Percentiles rank a stretch among this genome's conserved stretches.
Evolutionary conservation across 2,113 vertebrate genomes (phyloP).

Genomic region (Narcine bancroftii): DNA sequence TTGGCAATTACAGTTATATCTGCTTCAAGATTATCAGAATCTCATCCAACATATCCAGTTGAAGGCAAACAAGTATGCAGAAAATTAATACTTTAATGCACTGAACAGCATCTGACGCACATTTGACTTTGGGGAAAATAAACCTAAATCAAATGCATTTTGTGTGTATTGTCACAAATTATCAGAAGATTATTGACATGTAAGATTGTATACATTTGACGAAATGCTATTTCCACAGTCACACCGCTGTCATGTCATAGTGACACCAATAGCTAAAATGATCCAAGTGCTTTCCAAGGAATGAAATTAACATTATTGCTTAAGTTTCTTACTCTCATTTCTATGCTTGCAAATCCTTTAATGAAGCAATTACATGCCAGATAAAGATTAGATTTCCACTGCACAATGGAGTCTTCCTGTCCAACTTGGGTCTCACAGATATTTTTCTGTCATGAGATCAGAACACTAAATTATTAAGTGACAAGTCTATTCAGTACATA

Average conservation of each 20-base stretch:
- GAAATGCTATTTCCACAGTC: neutral
- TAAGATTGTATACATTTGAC: neutral
- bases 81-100: neutral
- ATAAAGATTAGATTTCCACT: constrained; percentile 59
- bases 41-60: neutral
- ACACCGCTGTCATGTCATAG: neutral
- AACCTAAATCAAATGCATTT: constrained; percentile 17
- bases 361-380: constrained; percentile 60
- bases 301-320: constrained; percentile 13
- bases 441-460: constrained; percentile 55
- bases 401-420: constrained; percentile 59
- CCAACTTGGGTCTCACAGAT: constrained; percentile 59
- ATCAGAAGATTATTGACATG: constrained; percentile 6
- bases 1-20: neutral
- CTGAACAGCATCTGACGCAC: neutral
- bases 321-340: constrained; percentile 8
- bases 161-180: neutral
- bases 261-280: constrained; percentile 14
- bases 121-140: neutral
- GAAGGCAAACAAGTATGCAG: neutral
- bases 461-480: constrained; percentile 58
- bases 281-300: neutral
- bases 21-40: neutral
- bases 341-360: constrained; percentile 60
- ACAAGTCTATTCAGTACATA: constrained; percentile 60